Evolutionary conservation across 2,113 vertebrate species (phyloP), one percentile per base, ranked within the genome.

Genomic region (Gadus chalcogrammus): DNA sequence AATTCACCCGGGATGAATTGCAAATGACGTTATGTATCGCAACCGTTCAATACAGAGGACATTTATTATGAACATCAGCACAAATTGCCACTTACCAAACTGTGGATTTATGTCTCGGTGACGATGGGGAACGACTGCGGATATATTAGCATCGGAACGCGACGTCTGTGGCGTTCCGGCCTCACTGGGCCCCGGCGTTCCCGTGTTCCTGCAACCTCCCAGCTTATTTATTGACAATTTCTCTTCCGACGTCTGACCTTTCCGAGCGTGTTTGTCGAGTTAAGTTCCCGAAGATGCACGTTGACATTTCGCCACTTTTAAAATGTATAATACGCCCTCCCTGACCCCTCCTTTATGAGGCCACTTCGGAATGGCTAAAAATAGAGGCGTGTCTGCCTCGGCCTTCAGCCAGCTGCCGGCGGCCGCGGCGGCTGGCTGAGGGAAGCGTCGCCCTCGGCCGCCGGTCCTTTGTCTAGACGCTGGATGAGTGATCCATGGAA

Each of bases 171-270:
- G 42, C 42, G 9, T 48, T 9, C 42, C 42, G 8, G 8, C 42
- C 9, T 13, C 42, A 48, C 2, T 1, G 2, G 42, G 42, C 8
- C 9, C 8, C 2, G 11, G 42, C 8, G 42, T 48, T 48, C 42
- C 42, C 8, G 42, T 48, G 8, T 48, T 48, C 12, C 8, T 48
- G 9, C 2, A 48, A 48, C 42, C 42, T 48, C 42, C 42, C 12
- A 0, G 42, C 42, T 48, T 13, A 48, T 48, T 48, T 48, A 48
- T 48, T 13, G 42, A 48, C 42, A 48, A 48, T 86, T 79, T 63
- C 81, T 67, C 71, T 69, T 74, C 72, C 64, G 81, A n/a, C 67
- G 17, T 5, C 64, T 85, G 86, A 91, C 90, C 87, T 91, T 92
- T 88, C 64, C 17, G 64, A 76, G 65, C 77, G 81, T 84, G 78